Base-by-base conservation (phyloP, 2,797 vertebrate genomes). In the Chrosomus eos region DNA sequence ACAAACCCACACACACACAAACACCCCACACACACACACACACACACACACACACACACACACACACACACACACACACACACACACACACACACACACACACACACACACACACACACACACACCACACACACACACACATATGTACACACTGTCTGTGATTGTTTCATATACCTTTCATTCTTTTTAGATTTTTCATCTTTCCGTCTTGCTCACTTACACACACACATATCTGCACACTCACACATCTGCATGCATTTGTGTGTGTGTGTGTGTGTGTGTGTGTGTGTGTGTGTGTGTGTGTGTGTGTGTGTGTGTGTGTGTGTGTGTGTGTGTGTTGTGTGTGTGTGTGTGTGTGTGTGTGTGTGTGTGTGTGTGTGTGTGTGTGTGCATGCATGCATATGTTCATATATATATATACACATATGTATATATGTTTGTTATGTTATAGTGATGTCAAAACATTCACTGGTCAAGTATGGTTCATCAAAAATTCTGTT, bases 401-500 rank as follows among this genome's bases (percentile, higher is more conserved):
- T n/a, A n/a, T n/a, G n/a, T n/a, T n/a, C n/a, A n/a, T 19, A 33
- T 33, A 33, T 19, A 66, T 66, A 36, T 21, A 58, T 18, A 38
- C 26, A 38, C n/a, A 28, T 48, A 38, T 21, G 23, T 36, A 23
- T 36, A 38, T 23, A 23, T 36, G 38, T 38, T 38, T 14, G 43
- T 45, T 3, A 55, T 23, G 5, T 23, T 23, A 23, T 9, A 58
- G 14, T 31, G 60, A 14, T 64, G 60, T 31, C 2, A 75, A 21
- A 75, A 28, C 19, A 18, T 48, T 67, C 19, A 21, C 43, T 19
- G 53, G 8, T 51, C 55, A 82, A 28, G 43, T 66, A 18, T 21
- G 33, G 48, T 55, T 83, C 18, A 77, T 83, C 26, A 43, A 2
- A 53, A 58, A 77, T 76, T 83, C 33, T 19, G 73, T 84, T 70